Evolutionary conservation across 2,797 vertebrate species (phyloP), one percentile per base, ranked within the genome.

Genomic region (Steatocranus sp.): DNA sequence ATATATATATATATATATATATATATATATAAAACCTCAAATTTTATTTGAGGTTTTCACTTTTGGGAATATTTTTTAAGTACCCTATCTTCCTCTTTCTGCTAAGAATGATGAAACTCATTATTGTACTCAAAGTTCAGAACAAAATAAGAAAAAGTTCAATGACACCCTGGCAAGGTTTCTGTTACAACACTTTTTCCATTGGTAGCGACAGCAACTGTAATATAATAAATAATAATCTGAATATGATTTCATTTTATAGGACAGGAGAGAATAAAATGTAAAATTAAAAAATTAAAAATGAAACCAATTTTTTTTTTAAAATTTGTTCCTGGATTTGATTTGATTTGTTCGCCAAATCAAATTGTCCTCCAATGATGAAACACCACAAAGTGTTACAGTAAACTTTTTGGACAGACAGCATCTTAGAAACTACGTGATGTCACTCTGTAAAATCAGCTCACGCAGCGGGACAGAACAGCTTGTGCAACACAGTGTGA

Each of bases 401-500:
- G 4, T 2, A 18, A 56, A 58, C 11, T 30, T 88, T 74, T 49
- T 53, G 56, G 86, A 88, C 51, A 82, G 51, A 73, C 38, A 68
- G 36, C 43, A 30, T 87, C 32, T 82, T 20, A 70, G 75, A 90
- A 91, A 84, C 54, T 79, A 81, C 38, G 50, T 78, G 50, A 83
- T 83, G 83, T 89, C 78, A 85, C 75, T 82, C 68, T 85, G 83
- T 80, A 87, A 87, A 92, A 84, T 30, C 54, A 61, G 38, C 18
- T 81, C 82, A 78, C 53, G 18, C 48, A 41, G 17, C 20, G 81
- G 80, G 83, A 84, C 32, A 17, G 58, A 84, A 81, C n/a, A 11
- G 56, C 63, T 91, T 93, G 85, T 75, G n/a, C 78, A 89, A 93
- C 38, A 63, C 76, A 75, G 18, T 23, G 25, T 34, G 75, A 43